Evolutionary conservation across 2,888 invertebrate species (phyloP).

Genomic region (Physocephala rufipes): DNA sequence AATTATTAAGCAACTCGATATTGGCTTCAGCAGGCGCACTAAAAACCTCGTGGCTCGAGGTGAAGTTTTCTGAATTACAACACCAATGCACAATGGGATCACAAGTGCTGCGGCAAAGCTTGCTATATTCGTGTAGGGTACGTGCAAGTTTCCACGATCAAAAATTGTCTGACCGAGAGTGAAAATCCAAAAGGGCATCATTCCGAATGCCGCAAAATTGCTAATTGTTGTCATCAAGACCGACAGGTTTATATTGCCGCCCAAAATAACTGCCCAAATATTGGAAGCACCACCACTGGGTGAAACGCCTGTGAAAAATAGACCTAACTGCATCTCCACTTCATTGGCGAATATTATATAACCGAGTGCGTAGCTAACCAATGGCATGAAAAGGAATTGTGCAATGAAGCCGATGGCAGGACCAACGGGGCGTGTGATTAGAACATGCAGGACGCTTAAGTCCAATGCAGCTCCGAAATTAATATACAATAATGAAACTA

Average conservation of each 20-base stretch:
- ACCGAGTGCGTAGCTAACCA: slow-evolving; percentile 80
- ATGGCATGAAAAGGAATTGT: slow-evolving; percentile 87
- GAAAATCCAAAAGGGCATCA: slow-evolving; percentile 92
- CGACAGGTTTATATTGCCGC: slow-evolving; percentile 92
- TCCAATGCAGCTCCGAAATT: slow-evolving; percentile 92
- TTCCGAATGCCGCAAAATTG: slow-evolving; percentile 87
- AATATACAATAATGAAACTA: slow-evolving; percentile 84
- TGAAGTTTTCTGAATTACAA: slow-evolving; percentile 73
- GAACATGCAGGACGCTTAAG: slow-evolving; percentile 64
- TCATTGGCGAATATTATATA: slow-evolving; percentile 75
- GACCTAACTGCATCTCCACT: slow-evolving; percentile 79
- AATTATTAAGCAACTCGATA: slow-evolving; percentile 80
- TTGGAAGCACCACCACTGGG: slow-evolving; percentile 97
- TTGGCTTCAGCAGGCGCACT: slow-evolving; percentile 84
- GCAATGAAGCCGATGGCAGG: slow-evolving; percentile 76
- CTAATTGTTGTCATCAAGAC: slow-evolving; percentile 95
- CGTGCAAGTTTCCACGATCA: slow-evolving; percentile 73
- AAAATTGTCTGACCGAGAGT: slow-evolving; percentile 84
- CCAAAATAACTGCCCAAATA: slow-evolving; percentile 92
- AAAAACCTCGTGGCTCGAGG: slow-evolving; percentile 76
- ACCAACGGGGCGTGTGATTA: slow-evolving; percentile 73
- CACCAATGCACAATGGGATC: slow-evolving; percentile 77
- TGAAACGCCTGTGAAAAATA: slow-evolving; percentile 90
- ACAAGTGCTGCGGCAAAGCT: slow-evolving; percentile 79
- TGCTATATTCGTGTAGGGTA: slow-evolving; percentile 82